Base-by-base conservation (phyloP, 2,888 invertebrate genomes). In the Synanthedon vespiformis region DNA sequence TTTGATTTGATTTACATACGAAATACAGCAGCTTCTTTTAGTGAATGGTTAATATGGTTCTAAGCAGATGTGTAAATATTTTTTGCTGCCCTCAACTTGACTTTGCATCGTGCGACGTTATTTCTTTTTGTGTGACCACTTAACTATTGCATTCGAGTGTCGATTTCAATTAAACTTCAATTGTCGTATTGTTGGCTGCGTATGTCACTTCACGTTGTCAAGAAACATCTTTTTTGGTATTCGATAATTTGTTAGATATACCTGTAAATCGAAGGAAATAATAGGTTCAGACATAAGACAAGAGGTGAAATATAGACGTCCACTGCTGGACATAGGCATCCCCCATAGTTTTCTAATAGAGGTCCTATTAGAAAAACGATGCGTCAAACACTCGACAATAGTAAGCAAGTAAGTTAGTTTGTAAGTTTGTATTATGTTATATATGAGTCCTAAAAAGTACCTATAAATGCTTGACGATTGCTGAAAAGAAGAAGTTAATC, bases 141-240 rank as follows among this genome's bases (percentile, higher is more conserved):
- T 54, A 55, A 58, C 63, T 59, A 65, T 68, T 64, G 60, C 66
- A 59, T 61, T 58, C 40, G 56, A 67, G 77, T 77, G 72, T 77
- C 70, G 72, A 72, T 74, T 78, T 74, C 78, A 78, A 80, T 80
- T 79, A 79, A 61, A 57, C 50, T 40, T 16, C 63, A 58, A 72
- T 77, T 77, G 74, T 77, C 53, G 53, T 54, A 51, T 62, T 62
- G 62, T 66, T 34, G 62, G 61, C 61, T 53, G 53, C 14, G 13
- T n/a, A 44, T 14, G 14, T n/a, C 44, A 16, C 13, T 48, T 18
- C 48, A 10, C 12, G 2, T 48, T 48, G 11, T 22, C 12, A 11
- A 18, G 48, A 48, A 48, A 48, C 16, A 48, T 5, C 48, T 16
- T 48, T 48, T 48, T 48, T 48, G 4, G 48, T 48, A 8, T 6